phyloP scores from a whole-genome alignment of 2,888 invertebrate genomes.

The Sthenelais limicola region DNA sequence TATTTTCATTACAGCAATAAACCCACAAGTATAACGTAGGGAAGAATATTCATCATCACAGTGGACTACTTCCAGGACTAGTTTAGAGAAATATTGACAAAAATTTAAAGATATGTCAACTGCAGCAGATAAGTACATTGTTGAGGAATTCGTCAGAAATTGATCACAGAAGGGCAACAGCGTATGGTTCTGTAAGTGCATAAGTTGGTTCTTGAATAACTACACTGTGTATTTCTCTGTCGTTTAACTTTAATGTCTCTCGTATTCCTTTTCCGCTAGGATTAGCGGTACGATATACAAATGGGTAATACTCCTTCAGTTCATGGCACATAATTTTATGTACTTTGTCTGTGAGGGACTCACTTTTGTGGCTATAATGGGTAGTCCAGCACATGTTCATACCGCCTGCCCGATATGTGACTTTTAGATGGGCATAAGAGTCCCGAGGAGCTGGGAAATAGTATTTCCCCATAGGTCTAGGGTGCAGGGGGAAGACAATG shows the following conservation, averaged over 20 bases:
- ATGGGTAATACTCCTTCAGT: slow-evolving; percentile 43
- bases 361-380: slow-evolving; percentile 51
- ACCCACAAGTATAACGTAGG: no score
- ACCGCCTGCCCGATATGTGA: slow-evolving; percentile 43
- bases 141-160: no score
- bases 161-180: no score
- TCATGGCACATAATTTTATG: slow-evolving; percentile 40
- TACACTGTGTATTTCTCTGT: slow-evolving; percentile 32
- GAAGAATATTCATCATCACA: no score
- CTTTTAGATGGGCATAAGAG: slow-evolving; percentile 43
- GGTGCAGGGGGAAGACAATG: slow-evolving; percentile 51
- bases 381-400: slow-evolving; percentile 45
- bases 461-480: slow-evolving; percentile 50
- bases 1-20: no score
- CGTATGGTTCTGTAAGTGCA: slow-evolving; percentile 33
- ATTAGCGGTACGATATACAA: slow-evolving; percentile 48
- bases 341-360: slow-evolving; percentile 35
- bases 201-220: slow-evolving; percentile 34
- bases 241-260: slow-evolving; percentile 46
- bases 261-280: slow-evolving; percentile 24
- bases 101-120: no score
- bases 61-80: no score
- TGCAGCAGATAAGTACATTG: no score
- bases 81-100: no score
- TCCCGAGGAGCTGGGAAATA: slow-evolving; percentile 51